phyloP scores from a whole-genome alignment of 2,888 invertebrate species.

The Pediacus dermestoides region DNA sequence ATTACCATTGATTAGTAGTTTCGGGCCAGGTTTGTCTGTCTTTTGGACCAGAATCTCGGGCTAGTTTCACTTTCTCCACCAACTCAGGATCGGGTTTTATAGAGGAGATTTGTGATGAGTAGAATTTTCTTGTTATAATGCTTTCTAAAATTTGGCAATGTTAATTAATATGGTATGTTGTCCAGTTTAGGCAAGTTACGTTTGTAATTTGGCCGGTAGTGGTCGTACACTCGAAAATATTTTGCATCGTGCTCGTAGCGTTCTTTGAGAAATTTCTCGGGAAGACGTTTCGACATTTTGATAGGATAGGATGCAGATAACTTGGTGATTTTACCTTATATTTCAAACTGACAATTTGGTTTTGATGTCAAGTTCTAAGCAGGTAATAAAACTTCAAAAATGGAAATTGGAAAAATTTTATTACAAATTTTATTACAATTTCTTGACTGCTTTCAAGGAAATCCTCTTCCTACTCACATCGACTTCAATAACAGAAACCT shows the following conservation, averaged over 20 bases:
- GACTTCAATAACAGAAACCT: slow-evolving; percentile 60
- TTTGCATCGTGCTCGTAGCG: neutral
- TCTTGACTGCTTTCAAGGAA: slow-evolving; percentile 35
- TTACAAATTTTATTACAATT: slow-evolving; percentile 22
- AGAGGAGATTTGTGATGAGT: neutral
- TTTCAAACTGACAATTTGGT: too few relatives aligned
- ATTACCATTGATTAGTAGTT: slow-evolving; percentile 6
- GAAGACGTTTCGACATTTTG: neutral
- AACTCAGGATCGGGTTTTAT: neutral
- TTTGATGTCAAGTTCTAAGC: too few relatives aligned
- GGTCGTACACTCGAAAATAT: slow-evolving; percentile 3
- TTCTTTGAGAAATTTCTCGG: slow-evolving; percentile 1
- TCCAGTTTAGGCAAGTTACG: neutral
- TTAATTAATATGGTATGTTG: neutral
- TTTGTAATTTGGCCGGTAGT: slow-evolving; percentile 4
- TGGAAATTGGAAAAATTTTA: too few relatives aligned
- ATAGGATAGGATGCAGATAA: too few relatives aligned
- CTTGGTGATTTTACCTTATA: too few relatives aligned
- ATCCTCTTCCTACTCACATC: slow-evolving; percentile 59
- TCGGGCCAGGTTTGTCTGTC: neutral
- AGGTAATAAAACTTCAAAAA: too few relatives aligned
- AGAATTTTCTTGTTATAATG: slow-evolving; percentile 5
- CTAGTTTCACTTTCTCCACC: neutral
- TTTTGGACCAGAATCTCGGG: neutral
- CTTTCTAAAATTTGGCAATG: neutral